phyloP scores from a whole-genome alignment of 2,113 vertebrate species.

The Cairina moschata region DNA sequence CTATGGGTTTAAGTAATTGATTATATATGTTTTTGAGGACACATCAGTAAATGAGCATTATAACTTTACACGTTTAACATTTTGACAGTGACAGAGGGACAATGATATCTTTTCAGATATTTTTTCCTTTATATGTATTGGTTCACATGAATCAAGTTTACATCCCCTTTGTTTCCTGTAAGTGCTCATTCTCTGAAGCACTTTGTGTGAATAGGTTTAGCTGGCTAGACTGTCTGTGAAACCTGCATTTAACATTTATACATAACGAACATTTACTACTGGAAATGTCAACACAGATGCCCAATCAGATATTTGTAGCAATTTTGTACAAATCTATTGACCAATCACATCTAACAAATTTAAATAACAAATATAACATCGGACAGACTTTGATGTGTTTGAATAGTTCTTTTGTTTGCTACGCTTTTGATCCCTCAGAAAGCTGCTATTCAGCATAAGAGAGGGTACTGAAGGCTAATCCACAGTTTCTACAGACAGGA shows the following conservation, averaged over 20 bases:
- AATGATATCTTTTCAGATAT: neutral
- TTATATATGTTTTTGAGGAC: neutral
- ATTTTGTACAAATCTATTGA: constrained; percentile 14
- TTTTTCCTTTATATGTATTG: neutral
- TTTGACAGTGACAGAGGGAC: neutral
- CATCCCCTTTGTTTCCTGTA: neutral
- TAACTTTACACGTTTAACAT: neutral
- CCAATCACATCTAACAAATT: neutral
- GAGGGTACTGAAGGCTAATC: neutral
- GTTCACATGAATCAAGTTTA: neutral
- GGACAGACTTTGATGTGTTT: constrained; percentile 1
- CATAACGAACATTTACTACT: neutral
- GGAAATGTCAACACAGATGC: neutral
- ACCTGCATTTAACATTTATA: neutral
- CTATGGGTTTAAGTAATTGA: neutral
- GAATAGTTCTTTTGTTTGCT: constrained; percentile 43
- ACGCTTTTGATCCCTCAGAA: neutral
- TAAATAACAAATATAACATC: neutral
- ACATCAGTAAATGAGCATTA: neutral
- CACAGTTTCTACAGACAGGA: neutral
- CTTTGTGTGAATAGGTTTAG: neutral
- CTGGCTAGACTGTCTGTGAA: neutral
- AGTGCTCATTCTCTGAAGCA: neutral
- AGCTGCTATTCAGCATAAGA: neutral
- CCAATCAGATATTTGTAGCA: neutral